Percentiles rank a stretch among this genome's conserved stretches.
phyloP scores from a whole-genome alignment of 2,113 vertebrate species.

The Ptyas mucosa region DNA sequence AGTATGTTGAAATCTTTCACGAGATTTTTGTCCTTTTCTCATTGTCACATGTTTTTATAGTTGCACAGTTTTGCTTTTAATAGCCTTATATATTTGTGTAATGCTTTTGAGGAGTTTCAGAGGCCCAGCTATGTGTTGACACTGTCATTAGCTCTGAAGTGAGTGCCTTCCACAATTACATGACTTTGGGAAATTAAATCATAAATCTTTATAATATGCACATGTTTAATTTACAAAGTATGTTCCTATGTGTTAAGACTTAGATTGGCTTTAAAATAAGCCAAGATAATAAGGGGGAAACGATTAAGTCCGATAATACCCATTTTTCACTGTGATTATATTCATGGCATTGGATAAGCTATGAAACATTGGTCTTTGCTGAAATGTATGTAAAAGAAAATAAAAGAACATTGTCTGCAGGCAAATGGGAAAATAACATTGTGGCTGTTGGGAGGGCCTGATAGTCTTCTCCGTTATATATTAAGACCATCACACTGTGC shows the following conservation, averaged over 20 bases:
- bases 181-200: slow-evolving; percentile 12
- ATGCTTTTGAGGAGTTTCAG: slow-evolving; percentile 5
- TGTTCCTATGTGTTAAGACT: slow-evolving; percentile 16
- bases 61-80: not conserved
- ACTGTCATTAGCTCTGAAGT: slow-evolving; percentile 10
- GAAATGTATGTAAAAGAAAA: slow-evolving; percentile 46
- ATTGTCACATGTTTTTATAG: not conserved
- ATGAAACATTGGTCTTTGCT: not conserved
- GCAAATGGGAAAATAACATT: not conserved
- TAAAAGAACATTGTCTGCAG: not conserved
- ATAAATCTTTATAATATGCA: slow-evolving; percentile 9
- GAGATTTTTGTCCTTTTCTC: slow-evolving; percentile 4
- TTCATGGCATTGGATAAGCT: slow-evolving; percentile 17
- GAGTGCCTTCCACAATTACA: slow-evolving; percentile 22
- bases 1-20: slow-evolving; percentile 64
- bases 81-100: slow-evolving; percentile 1
- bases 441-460: not conserved
- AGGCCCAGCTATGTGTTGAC: not conserved
- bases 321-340: slow-evolving; percentile 8
- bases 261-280: slow-evolving; percentile 2
- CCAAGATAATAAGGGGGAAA: not conserved
- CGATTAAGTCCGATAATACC: not conserved
- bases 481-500: not conserved
- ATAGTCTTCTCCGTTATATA: not conserved
- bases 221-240: slow-evolving; percentile 3